phyloP scores from a whole-genome alignment of 2,797 vertebrate species.

The Hydrophis major region DNA sequence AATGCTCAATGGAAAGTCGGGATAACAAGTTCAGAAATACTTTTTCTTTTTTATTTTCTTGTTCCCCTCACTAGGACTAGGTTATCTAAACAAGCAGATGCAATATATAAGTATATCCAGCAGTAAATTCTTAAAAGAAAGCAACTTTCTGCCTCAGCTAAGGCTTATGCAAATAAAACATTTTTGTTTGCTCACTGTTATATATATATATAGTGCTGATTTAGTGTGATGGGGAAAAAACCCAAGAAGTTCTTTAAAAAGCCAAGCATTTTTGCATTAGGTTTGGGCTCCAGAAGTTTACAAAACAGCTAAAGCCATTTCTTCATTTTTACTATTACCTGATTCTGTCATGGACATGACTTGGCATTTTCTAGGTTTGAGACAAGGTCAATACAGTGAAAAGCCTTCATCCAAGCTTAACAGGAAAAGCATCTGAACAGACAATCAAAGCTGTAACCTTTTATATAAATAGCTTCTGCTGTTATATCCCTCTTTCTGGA shows the following conservation, averaged over 20 bases:
- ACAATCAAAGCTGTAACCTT: background rate
- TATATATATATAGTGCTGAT: constrained; percentile 60
- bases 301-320: constrained; percentile 53
- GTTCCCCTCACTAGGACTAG: background rate
- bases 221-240: background rate
- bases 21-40: constrained; percentile 8
- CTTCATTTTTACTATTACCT: constrained; percentile 41
- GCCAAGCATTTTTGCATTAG: constrained; percentile 50
- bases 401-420: constrained; percentile 47
- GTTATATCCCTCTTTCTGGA: constrained; percentile 29
- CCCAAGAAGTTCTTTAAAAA: constrained; percentile 11
- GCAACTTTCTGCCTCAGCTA: constrained; percentile 8
- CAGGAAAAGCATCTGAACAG: constrained; percentile 25
- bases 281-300: constrained; percentile 54
- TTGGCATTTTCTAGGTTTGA: constrained; percentile 36
- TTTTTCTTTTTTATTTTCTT: background rate
- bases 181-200: constrained; percentile 48
- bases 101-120: background rate
- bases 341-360: constrained; percentile 2
- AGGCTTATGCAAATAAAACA: constrained; percentile 38
- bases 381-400: constrained; percentile 33
- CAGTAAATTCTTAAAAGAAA: constrained; percentile 28
- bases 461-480: constrained; percentile 48
- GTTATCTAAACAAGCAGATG: constrained; percentile 23
- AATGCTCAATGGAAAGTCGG: background rate